Percentiles rank a stretch among this genome's conserved stretches.
Conservation (phyloP, 2,888 invertebrate genomes). For the Diarsia mendica region DNA sequence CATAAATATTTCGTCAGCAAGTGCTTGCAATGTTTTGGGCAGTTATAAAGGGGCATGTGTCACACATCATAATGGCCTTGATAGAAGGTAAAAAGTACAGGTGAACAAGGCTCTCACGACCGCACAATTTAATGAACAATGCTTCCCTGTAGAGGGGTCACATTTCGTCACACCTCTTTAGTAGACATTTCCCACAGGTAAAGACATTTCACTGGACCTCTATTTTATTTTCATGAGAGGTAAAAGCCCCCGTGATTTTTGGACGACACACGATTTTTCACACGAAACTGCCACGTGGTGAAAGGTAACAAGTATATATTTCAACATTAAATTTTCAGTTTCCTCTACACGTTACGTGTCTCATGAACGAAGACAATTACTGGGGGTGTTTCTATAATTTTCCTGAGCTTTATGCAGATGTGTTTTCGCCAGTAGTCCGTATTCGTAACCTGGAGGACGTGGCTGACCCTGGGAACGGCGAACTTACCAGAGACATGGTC, state of each 20-base stretch:
- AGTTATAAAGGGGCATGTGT: conserved; percentile 61
- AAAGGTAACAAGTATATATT: background rate
- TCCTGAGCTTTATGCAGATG: conserved; percentile 81
- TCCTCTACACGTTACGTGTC: conserved; percentile 76
- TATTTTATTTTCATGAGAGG: conserved; percentile 64
- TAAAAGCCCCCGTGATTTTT: conserved; percentile 60
- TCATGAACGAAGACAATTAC: conserved; percentile 83
- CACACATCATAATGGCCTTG: conserved; percentile 65
- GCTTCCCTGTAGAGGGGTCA: conserved; percentile 71
- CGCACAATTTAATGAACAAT: conserved; percentile 70
- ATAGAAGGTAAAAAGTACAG: conserved; percentile 63
- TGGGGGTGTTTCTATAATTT: conserved; percentile 87
- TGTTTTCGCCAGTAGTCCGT: conserved; percentile 79
- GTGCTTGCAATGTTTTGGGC: conserved; percentile 60
- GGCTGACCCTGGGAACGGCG: conserved; percentile 81
- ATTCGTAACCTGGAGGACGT: conserved; percentile 76
- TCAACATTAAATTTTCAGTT: conserved; percentile 73
- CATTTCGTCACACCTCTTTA: conserved; percentile 70
- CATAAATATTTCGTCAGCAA: conserved; percentile 74
- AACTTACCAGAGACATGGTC: conserved; percentile 89
- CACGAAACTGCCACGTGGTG: background rate
- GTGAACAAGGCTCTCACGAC: conserved; percentile 52
- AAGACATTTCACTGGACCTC: conserved; percentile 65
- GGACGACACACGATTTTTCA: conserved; percentile 14
- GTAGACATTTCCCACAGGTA: conserved; percentile 69